A percentile compares a stretch with the other conserved stretches of the same genome.
Conservation (phyloP, 2,888 invertebrate genomes). For the Dysmachus trigonus region DNA sequence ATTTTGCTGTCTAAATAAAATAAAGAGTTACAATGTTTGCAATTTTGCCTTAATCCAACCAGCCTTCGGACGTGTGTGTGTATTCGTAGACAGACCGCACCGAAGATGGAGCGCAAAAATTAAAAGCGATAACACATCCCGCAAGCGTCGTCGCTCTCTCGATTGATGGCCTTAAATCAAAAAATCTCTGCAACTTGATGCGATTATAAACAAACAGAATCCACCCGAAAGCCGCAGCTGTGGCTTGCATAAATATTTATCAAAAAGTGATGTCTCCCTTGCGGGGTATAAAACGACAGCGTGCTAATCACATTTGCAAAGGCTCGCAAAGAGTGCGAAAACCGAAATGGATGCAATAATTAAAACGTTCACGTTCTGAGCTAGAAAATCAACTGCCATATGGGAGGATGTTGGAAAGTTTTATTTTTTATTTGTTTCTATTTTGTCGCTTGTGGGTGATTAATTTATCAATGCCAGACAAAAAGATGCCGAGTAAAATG, state of each 20-base stretch:
- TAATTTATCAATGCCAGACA: neutral
- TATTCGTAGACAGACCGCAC: neutral
- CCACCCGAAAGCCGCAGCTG: neutral
- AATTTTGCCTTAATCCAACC: neutral
- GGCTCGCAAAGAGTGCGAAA: neutral
- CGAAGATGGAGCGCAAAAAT: neutral
- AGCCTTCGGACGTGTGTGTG: neutral
- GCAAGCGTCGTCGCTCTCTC: neutral
- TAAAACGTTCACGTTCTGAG: constrained; percentile 24
- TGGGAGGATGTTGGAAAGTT: neutral
- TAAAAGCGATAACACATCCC: neutral
- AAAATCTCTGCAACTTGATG: constrained; percentile 4
- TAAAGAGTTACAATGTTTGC: neutral
- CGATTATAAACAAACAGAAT: neutral
- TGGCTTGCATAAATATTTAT: neutral
- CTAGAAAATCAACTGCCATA: neutral
- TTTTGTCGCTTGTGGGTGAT: neutral
- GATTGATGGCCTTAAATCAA: neutral
- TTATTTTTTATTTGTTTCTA: neutral
- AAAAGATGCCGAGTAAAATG: neutral
- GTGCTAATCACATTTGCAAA: neutral
- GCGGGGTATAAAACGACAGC: neutral
- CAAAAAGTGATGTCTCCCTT: neutral
- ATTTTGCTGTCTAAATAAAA: neutral
- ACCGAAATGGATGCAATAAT: constrained; percentile 1